Percentiles rank a stretch among this genome's conserved stretches.
Evolutionary conservation across 2,888 invertebrate species (phyloP).

Genomic region (Cheilosia vernalis): DNA sequence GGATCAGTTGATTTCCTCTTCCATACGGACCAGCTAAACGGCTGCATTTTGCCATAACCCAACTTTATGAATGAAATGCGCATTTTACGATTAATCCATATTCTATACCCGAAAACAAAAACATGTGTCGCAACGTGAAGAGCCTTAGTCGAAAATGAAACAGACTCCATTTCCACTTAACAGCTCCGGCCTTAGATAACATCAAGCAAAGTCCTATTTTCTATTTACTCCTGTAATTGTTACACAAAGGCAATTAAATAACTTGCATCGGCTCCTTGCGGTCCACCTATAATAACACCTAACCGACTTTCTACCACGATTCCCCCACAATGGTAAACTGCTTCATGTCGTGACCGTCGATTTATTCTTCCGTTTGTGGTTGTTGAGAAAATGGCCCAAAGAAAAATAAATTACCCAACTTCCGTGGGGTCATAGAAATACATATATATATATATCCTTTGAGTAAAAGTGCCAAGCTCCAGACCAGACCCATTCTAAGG

Average conservation of each 20-base stretch:
- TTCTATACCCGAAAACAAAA: no score
- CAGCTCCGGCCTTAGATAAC: background rate
- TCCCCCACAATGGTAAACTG: conserved; percentile 29
- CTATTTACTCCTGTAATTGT: background rate
- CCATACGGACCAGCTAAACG: no score
- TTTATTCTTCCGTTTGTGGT: conserved; percentile 67
- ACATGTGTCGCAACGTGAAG: no score
- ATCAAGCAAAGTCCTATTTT: background rate
- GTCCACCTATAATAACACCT: conserved; percentile 10
- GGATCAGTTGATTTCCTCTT: no score
- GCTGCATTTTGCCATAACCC: no score
- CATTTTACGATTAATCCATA: no score
- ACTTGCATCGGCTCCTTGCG: conserved; percentile 8
- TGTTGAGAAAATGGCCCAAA: conserved; percentile 11
- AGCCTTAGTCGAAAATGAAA: no score
- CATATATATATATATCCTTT: conserved; percentile 15
- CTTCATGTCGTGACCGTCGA: conserved; percentile 69
- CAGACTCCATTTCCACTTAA: no score
- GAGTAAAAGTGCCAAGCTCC: background rate
- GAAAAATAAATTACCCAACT: conserved; percentile 49
- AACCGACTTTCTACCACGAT: conserved; percentile 47
- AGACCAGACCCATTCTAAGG: conserved; percentile 22
- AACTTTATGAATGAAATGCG: no score
- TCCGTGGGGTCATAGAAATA: conserved; percentile 60
- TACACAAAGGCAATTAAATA: conserved; percentile 59